phyloP scores from a whole-genome alignment of 2,113 vertebrate species.

The Lathamus discolor region DNA sequence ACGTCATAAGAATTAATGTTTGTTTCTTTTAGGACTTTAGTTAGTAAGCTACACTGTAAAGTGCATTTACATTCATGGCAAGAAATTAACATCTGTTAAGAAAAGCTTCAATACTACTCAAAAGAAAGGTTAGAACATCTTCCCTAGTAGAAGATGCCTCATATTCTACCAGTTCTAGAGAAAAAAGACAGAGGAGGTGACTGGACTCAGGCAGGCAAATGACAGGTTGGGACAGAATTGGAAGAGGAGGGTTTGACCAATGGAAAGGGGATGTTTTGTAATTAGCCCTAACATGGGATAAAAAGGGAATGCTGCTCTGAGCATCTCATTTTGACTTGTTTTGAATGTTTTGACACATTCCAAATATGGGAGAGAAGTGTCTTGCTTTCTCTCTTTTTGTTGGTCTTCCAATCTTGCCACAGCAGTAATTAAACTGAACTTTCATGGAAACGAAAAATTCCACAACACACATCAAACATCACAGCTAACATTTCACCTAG shows the following conservation, averaged over 20 bases:
- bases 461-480: neutral
- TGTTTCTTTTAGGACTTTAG: neutral
- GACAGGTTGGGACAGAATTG: neutral
- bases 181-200: neutral
- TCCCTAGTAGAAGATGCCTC: neutral
- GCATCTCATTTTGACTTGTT: neutral
- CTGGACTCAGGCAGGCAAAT: neutral
- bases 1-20: neutral
- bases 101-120: neutral
- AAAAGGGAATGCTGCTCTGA: neutral
- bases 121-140: neutral
- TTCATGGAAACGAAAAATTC: neutral
- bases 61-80: neutral
- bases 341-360: neutral
- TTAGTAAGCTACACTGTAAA: neutral
- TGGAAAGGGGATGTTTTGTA: neutral
- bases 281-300: neutral
- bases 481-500: neutral
- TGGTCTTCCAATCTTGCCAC: neutral
- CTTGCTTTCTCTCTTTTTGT: neutral
- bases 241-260: neutral
- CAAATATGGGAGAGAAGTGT: neutral
- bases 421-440: neutral
- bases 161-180: neutral
- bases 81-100: neutral